Conservation (phyloP, 2,888 invertebrate genomes). For the Drosophila phalerata region DNA sequence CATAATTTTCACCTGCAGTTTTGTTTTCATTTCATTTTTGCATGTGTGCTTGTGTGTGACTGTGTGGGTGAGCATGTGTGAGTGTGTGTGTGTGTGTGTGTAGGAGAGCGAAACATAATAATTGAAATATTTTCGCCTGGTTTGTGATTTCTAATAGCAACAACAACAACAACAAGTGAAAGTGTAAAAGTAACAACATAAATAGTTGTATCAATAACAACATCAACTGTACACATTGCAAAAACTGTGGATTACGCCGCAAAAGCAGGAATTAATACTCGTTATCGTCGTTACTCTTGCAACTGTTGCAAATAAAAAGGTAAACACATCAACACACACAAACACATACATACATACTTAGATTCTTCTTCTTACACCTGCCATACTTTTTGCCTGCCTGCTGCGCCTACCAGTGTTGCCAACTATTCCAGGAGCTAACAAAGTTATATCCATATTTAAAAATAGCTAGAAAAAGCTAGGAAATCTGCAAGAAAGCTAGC, state of each 20-base stretch:
- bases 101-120: conserved; percentile 61
- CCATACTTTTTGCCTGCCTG: conserved; percentile 23
- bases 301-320: conserved; percentile 44
- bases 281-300: conserved; percentile 19
- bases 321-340: conserved; percentile 32
- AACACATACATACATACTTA: conserved; percentile 9
- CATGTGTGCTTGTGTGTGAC: background rate
- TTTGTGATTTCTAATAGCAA: conserved; percentile 63
- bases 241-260: conserved; percentile 54
- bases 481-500: too few relatives aligned
- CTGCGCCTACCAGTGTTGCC: too few relatives aligned
- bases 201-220: conserved; percentile 37
- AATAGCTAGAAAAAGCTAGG: too few relatives aligned
- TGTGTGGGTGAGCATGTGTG: conserved; percentile 11
- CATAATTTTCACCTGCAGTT: conserved; percentile 58
- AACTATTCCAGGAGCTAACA: too few relatives aligned
- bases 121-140: conserved; percentile 58
- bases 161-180: conserved; percentile 57
- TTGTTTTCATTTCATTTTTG: conserved; percentile 29
- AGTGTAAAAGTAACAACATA: conserved; percentile 52
- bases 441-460: too few relatives aligned
- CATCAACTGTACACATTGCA: conserved; percentile 36
- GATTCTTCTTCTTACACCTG: conserved; percentile 27
- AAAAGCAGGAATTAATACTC: conserved; percentile 45
- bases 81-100: conserved; percentile 26